Conservation (phyloP, 1,140 invertebrate genomes). For the Meloidogyne floridensis region DNA sequence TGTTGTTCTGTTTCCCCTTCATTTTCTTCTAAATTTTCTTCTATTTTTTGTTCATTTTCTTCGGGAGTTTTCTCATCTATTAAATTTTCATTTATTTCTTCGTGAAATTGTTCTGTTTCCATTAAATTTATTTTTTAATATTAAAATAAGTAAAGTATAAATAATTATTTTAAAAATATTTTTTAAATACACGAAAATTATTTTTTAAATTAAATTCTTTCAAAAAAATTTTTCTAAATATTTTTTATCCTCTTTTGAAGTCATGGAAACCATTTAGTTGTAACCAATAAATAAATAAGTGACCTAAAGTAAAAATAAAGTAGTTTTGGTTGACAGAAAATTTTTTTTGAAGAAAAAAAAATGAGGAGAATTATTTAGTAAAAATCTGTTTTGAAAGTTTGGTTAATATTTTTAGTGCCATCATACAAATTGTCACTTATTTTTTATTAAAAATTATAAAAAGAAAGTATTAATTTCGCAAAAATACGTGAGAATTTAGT, state of each 20-base stretch:
- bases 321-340: background rate
- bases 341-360: too few species aligned
- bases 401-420: too few species aligned
- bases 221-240: background rate
- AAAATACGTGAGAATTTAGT: too few species aligned
- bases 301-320: background rate
- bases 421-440: too few species aligned
- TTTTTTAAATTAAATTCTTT: background rate
- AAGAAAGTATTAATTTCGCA: too few species aligned
- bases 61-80: background rate
- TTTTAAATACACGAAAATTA: background rate
- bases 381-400: too few species aligned
- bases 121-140: background rate
- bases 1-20: slow-evolving; percentile 9
- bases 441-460: too few species aligned
- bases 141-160: background rate
- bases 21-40: background rate
- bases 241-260: background rate
- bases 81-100: slow-evolving; percentile 17
- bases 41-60: background rate
- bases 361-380: too few species aligned
- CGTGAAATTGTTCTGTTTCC: background rate
- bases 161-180: background rate
- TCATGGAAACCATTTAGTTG: background rate
- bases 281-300: background rate